phyloP scores from a whole-genome alignment of 2,888 invertebrate species.

The Rhingia rostrata region DNA sequence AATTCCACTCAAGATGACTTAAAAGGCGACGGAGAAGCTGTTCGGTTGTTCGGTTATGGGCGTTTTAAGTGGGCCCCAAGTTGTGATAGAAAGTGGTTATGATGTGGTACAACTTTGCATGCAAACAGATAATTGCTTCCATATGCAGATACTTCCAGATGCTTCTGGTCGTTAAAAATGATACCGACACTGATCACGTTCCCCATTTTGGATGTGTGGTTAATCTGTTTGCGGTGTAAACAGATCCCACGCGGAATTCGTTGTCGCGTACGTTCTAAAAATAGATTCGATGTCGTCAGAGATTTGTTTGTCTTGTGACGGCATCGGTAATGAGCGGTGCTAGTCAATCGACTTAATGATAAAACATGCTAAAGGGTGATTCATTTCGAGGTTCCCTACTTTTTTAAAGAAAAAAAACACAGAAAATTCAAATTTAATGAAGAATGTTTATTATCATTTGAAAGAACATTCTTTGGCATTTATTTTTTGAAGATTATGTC shows the following conservation, averaged over 20 bases:
- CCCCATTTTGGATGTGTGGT: not conserved
- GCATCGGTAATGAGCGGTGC: slow-evolving; percentile 1
- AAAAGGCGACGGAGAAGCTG: slow-evolving; percentile 2
- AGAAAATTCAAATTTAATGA: too few species aligned
- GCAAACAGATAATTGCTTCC: not conserved
- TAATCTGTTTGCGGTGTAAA: slow-evolving; percentile 11
- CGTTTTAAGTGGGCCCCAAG: slow-evolving; percentile 48
- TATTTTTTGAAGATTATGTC: too few species aligned
- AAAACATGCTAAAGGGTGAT: too few species aligned
- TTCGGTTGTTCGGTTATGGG: slow-evolving; percentile 31
- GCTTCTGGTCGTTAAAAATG: slow-evolving; percentile 4
- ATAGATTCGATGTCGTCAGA: slow-evolving; percentile 46
- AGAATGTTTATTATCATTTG: too few species aligned
- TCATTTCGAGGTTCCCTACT: too few species aligned
- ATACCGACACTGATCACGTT: too few species aligned
- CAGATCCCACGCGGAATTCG: slow-evolving; percentile 29
- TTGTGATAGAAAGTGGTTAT: slow-evolving; percentile 47
- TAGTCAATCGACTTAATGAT: not conserved
- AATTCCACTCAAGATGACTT: slow-evolving; percentile 26
- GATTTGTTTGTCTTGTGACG: not conserved
- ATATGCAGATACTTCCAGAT: slow-evolving; percentile 14
- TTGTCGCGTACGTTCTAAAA: slow-evolving; percentile 43
- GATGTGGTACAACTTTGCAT: slow-evolving; percentile 18
- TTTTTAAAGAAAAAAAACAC: too few species aligned
- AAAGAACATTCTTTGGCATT: too few species aligned